Evolutionary conservation across 1,140 invertebrate genomes (phyloP), one percentile per base, ranked within the genome.

Genomic region (Bombus waltoni): DNA sequence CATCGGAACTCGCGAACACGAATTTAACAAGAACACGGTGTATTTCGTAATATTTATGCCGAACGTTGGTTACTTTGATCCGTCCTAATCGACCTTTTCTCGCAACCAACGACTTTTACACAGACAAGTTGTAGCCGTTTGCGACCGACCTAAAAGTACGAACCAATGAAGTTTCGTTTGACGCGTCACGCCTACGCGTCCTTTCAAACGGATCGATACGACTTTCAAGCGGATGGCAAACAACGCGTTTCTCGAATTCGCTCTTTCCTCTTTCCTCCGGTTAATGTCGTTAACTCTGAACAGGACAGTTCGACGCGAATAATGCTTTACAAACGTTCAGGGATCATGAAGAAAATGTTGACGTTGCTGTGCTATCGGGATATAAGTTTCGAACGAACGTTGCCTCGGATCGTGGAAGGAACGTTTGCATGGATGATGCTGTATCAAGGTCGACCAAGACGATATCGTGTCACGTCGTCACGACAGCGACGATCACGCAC

Each of bases 1-100:
- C 94, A 90, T 93, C 85, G 83, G 93, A 95, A 93, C 92, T 94
- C 92, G 94, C 94, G 94, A 94, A 91, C 92, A 72, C 65, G 76
- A 78, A 59, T 53, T 66, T 76, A 66, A 81, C 86, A 28, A 40
- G 40, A 38, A 42, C 35, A 40, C 74, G 40, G 32, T 71, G 15
- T 42, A 42, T 40, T 42, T 40, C 13, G 42, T 32, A 28, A 73
- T 9, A 44, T n/a, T 32, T 47, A n/a, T 3, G 18, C 25, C n/a
- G 42, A 40, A 38, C 40, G 28, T 68, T 38, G 3, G 3, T 42
- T 22, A 5, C 22, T 28, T 38, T 10, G 8, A 11, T 10, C 6
- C 40, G 35, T 32, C 47, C n/a, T 28, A 10, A 47, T 47, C 74
- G 40, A 83, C 0, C 18, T 15, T 66, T 5, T 28, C 2, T 66